Evolutionary conservation across 2,888 invertebrate species (phyloP), one percentile per base, ranked within the genome.

Genomic region (Leptodirus hochenwartii): DNA sequence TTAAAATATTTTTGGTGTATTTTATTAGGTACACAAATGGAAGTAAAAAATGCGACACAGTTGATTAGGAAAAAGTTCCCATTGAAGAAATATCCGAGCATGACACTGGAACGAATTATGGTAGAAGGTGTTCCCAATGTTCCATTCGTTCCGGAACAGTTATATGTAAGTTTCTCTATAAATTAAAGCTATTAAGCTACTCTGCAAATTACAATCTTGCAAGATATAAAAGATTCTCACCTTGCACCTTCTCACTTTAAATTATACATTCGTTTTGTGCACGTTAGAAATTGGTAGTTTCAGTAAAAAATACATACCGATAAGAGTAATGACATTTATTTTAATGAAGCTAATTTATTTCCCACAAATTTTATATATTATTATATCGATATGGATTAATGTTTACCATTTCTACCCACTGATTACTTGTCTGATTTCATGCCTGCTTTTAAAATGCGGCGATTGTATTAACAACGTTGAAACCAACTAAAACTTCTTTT

Each of bases 11-110:
- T 11, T 27, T 27, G 15, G 5, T 28, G n/a, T 28, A n/a, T 22
- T 6, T 27, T 31, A 34, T 15, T 47, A 74, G 82, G 84, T 42
- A 67, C 72, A 26, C 70, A 76, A 42, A 62, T 58, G 41, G 79
- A 81, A 50, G 80, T 93, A 40, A 75, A 78, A 41, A 66, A 69
- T 39, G 90, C 91, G 17, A 58, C 91, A 53, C 69, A 69, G 43
- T 66, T 87, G 62, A 84, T 95, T 41, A 69, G 82, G 43, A 70
- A 77, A 40, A 78, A 78, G 53, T 82, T 93, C 51, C 90, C 91
- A 4, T 56, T 67, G 41, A 75, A 77, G 45, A 68, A 70, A 42
- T 87, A 75, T 57, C 80, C 87, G 0, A 68, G 74, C 39, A 63
- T 93, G 35, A 78, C 81, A 29, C 63, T 88, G 40, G 65, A 66